phyloP scores from a whole-genome alignment of 2,888 invertebrate species.

The Dolichopus griseipennis region DNA sequence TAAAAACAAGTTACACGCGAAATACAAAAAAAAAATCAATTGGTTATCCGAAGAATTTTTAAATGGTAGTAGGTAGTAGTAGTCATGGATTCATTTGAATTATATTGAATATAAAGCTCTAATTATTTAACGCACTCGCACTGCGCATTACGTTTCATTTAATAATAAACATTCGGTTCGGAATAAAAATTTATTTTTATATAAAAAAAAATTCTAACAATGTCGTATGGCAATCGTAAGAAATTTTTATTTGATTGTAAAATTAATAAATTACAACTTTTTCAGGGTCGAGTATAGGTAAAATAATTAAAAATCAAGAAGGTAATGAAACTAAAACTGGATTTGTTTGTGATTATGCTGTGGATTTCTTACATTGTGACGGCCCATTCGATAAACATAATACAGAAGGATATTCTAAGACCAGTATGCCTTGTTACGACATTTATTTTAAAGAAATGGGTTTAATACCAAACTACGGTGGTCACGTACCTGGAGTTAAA shows the following conservation, averaged over 20 bases:
- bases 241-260: not conserved
- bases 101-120: too few species aligned
- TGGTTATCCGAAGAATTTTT: too few species aligned
- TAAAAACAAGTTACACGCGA: too few species aligned
- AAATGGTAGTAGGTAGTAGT: too few species aligned
- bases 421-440: conserved; percentile 42
- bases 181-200: too few species aligned
- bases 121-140: too few species aligned
- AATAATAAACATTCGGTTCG: too few species aligned
- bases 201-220: too few species aligned
- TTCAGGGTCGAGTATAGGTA: not conserved
- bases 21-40: too few species aligned
- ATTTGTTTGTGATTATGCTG: not conserved
- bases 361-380: not conserved
- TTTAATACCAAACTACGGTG: conserved; percentile 66
- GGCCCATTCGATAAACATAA: not conserved
- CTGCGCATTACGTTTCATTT: too few species aligned
- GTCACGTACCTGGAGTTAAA: conserved; percentile 65
- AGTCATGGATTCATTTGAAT: too few species aligned
- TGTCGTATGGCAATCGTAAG: not conserved
- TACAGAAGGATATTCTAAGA: conserved; percentile 22
- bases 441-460: conserved; percentile 67
- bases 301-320: not conserved
- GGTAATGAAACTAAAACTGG: not conserved
- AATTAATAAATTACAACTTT: not conserved